A percentile compares a stretch with the other conserved stretches of the same genome.
Evolutionary conservation across 2,888 invertebrate genomes (phyloP).

Genomic region (Pocota personata): DNA sequence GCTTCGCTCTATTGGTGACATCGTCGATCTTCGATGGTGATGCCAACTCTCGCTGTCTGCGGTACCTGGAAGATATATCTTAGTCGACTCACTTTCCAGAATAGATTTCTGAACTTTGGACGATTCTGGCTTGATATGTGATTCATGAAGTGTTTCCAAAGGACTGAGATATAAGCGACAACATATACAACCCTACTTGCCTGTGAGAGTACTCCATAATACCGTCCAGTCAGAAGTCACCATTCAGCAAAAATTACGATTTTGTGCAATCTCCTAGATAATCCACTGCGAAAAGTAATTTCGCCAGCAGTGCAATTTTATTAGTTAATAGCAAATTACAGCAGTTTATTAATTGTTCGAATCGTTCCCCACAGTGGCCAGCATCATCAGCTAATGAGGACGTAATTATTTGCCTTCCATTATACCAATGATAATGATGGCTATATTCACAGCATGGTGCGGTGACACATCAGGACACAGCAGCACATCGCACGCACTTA

Average conservation of each 20-base stretch:
- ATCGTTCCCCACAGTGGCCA: slow-evolving; percentile 35
- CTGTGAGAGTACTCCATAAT: not conserved
- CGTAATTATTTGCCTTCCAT: slow-evolving; percentile 73
- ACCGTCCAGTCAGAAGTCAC: not conserved
- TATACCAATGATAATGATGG: slow-evolving; percentile 69
- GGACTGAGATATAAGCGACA: no score
- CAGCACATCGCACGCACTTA: not conserved
- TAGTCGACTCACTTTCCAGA: no score
- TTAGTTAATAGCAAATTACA: slow-evolving; percentile 73
- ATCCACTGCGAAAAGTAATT: slow-evolving; percentile 63
- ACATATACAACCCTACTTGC: no score
- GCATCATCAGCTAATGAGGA: slow-evolving; percentile 71
- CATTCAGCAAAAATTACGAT: slow-evolving; percentile 28
- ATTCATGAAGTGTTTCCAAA: no score
- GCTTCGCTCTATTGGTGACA: no score
- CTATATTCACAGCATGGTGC: slow-evolving; percentile 65
- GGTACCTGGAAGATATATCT: no score
- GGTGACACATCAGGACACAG: not conserved
- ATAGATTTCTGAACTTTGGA: no score
- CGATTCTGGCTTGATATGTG: no score
- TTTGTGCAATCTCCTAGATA: slow-evolving; percentile 19
- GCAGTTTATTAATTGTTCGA: slow-evolving; percentile 71
- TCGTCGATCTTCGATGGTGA: no score
- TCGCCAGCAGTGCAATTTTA: slow-evolving; percentile 70
- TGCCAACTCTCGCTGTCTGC: no score